Evolutionary conservation across 2,113 vertebrate genomes (phyloP).

Genomic region (Poecile atricapillus): DNA sequence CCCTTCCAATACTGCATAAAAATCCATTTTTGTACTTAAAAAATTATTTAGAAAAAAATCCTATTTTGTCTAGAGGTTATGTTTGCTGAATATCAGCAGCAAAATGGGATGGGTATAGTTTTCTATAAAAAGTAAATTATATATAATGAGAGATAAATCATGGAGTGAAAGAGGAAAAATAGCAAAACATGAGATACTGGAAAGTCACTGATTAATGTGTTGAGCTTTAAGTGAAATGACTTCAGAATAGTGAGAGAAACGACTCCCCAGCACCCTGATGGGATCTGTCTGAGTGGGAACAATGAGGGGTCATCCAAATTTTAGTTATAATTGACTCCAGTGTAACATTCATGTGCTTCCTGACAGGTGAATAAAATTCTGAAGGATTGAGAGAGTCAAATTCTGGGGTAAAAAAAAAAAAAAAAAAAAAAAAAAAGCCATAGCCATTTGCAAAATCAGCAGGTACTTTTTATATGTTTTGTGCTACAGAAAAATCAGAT

Average conservation of each 20-base stretch:
- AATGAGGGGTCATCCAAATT: background rate
- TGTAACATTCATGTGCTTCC: background rate
- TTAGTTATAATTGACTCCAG: background rate
- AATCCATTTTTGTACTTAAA: background rate
- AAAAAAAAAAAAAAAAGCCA: background rate
- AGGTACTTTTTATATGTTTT: background rate
- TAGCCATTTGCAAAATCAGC: background rate
- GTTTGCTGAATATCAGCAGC: background rate
- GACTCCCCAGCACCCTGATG: background rate
- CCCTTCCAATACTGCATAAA: background rate
- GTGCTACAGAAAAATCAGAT: background rate
- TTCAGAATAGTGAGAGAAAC: background rate
- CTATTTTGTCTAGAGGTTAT: background rate
- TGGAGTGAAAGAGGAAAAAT: background rate
- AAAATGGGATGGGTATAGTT: background rate
- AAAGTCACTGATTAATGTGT: background rate
- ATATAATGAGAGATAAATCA: background rate
- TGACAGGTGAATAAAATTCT: background rate
- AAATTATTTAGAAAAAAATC: background rate
- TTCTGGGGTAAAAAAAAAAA: accelerated
- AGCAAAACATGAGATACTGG: background rate
- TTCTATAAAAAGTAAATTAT: background rate
- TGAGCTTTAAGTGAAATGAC: background rate
- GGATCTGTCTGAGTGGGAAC: background rate
- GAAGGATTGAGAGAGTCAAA: background rate